Conservation (phyloP, 1,140 invertebrate species). For the Drosophila virilis region DNA sequence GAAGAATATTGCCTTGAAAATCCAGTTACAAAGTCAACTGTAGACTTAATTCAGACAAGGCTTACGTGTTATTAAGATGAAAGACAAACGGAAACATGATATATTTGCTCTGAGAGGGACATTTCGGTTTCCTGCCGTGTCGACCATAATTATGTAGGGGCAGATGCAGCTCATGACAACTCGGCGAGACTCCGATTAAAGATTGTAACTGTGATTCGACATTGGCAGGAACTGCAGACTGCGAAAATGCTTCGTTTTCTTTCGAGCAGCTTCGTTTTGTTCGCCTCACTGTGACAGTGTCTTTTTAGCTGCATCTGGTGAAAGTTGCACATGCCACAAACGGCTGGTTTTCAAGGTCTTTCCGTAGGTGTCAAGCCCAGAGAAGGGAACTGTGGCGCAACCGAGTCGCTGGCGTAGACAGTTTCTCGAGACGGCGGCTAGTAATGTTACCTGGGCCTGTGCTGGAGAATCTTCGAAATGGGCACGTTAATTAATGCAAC, state of each 20-base stretch:
- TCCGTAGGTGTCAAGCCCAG: slow-evolving; percentile 28
- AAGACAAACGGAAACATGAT: slow-evolving; percentile 47
- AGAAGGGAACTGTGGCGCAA: not conserved
- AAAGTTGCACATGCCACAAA: slow-evolving; percentile 57
- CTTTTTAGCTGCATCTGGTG: slow-evolving; percentile 58
- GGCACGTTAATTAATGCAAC: too few species aligned
- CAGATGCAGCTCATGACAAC: not conserved
- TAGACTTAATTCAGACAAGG: slow-evolving; percentile 9
- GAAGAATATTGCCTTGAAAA: slow-evolving; percentile 47
- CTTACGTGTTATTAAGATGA: too few species aligned
- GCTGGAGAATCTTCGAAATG: not conserved
- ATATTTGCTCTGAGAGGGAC: slow-evolving; percentile 52
- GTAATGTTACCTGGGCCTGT: not conserved
- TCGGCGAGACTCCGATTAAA: slow-evolving; percentile 19
- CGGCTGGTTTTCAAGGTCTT: slow-evolving; percentile 75
- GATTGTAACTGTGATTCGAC: slow-evolving; percentile 11
- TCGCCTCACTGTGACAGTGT: slow-evolving; percentile 37
- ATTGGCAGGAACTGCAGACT: not conserved
- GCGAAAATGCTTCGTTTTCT: slow-evolving; percentile 26
- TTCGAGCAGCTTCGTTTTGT: slow-evolving; percentile 36
- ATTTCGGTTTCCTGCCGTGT: slow-evolving; percentile 5
- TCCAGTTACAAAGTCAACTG: slow-evolving; percentile 19
- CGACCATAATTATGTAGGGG: slow-evolving; percentile 6
- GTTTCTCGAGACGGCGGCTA: not conserved
- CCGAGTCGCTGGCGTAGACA: not conserved